Base-by-base conservation (phyloP, 2,113 vertebrate genomes). In the Scartelaos histophorus region DNA sequence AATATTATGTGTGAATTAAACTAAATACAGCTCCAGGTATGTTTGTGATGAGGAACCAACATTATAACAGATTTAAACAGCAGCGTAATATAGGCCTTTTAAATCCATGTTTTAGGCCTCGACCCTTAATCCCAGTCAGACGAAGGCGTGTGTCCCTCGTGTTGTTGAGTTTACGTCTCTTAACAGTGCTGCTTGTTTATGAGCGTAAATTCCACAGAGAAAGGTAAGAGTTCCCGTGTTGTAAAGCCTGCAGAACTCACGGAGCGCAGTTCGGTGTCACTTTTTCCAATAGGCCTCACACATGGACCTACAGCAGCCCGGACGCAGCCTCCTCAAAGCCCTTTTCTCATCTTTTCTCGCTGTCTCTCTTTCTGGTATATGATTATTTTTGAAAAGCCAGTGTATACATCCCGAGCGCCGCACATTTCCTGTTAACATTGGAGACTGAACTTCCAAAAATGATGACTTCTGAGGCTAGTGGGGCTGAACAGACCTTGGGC, bases 381-480 rank as follows among this genome's bases (percentile, higher is more conserved):
- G 88, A 85, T 90, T 90, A 89, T 92, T 92, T 90, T 82, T 91
- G 91, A 82, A 75, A 81, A 46, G 11, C 4, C 56, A 67, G 80
- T 91, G 85, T 91, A 88, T 87, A 89, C 84, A 84, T 90, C 87
- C 83, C 78, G 81, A 68, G 78, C 78, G 83, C 83, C 76, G 79
- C 87, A 88, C 76, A n/a, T 88, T 92, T 92, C 90, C 91, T 92
- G 89, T 91, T 91, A 90, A 90, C 82, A 71, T 87, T 88, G 80
- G 84, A 88, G 81, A 67, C 76, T 76, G 62, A 77, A 66, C 65
- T 85, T 88, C 81, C 82, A 87, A 89, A 89, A 87, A 92, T 85
- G 70, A 90, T 76, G 87, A 70, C 74, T 88, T 89, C 80, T 82
- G 78, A 61, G 71, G 79, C 88, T 87, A 91, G 74, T 75, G 82